phyloP scores from a whole-genome alignment of 1,140 invertebrate species.

The Orussus abietinus region DNA sequence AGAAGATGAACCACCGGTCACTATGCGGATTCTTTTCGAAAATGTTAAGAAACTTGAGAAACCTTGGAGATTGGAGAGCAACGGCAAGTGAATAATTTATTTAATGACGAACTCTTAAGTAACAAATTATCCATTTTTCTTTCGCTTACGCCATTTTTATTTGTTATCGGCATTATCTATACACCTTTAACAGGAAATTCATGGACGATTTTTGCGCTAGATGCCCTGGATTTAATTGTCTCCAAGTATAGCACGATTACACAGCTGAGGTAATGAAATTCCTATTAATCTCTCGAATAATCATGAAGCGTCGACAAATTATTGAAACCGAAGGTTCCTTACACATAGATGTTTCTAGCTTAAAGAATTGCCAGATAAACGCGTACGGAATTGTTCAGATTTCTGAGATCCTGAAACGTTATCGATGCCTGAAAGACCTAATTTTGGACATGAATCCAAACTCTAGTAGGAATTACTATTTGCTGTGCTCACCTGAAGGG shows the following conservation, averaged over 20 bases:
- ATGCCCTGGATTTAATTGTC: conserved; percentile 19
- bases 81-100: conserved; percentile 10
- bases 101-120: too few relatives aligned
- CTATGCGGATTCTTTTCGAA: too few relatives aligned
- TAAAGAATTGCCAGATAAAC: conserved; percentile 31
- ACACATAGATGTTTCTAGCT: conserved; percentile 13
- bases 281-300: not conserved
- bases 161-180: not conserved
- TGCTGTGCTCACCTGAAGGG: conserved; percentile 17
- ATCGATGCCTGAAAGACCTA: conserved; percentile 23
- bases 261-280: conserved; percentile 21
- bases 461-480: conserved; percentile 23
- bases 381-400: conserved; percentile 29
- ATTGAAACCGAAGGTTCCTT: not conserved
- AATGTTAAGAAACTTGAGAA: conserved; percentile 11
- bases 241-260: conserved; percentile 22
- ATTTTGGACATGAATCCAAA: conserved; percentile 38
- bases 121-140: too few relatives aligned
- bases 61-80: conserved; percentile 13
- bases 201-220: conserved; percentile 20
- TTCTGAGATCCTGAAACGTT: conserved; percentile 23
- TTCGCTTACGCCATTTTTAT: not conserved
- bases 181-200: conserved; percentile 14
- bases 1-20: too few relatives aligned
- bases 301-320: not conserved